Conservation (phyloP, 2,797 vertebrate genomes). For the Kryptopterus vitreolus region DNA sequence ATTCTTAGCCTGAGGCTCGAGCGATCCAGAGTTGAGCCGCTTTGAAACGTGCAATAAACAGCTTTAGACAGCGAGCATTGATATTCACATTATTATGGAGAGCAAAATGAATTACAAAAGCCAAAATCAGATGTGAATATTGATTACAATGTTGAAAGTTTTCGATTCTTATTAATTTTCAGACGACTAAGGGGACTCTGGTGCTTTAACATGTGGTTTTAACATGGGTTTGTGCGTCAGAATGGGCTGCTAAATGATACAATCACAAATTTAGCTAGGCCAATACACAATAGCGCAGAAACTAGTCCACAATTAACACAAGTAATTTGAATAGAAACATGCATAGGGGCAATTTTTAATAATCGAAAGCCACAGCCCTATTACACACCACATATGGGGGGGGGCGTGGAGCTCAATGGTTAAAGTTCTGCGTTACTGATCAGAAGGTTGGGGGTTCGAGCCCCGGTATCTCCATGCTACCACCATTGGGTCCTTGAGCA, state of each 20-base stretch:
- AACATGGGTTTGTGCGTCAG: no score
- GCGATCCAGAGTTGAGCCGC: neutral
- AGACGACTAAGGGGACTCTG: neutral
- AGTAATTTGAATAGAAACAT: no score
- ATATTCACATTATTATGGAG: neutral
- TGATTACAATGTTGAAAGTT: neutral
- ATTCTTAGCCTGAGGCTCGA: slow-evolving; percentile 15
- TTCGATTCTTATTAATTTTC: neutral
- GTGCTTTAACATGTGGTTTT: neutral
- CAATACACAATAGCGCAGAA: neutral
- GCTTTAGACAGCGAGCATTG: neutral
- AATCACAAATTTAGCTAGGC: neutral
- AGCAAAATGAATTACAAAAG: no score
- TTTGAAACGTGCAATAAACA: neutral
- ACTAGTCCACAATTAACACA: no score
- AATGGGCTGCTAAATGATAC: neutral
- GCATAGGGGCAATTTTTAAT: no score
- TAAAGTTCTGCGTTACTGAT: no score
- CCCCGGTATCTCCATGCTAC: no score
- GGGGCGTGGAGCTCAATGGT: no score
- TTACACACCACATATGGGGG: no score
- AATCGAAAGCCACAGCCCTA: no score
- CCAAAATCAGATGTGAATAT: neutral
- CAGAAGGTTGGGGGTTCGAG: no score
- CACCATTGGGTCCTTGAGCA: no score